A percentile compares a stretch with the other conserved stretches of the same genome.
Conservation (phyloP, 2,113 vertebrate genomes). For the Dipodomys ordii region DNA sequence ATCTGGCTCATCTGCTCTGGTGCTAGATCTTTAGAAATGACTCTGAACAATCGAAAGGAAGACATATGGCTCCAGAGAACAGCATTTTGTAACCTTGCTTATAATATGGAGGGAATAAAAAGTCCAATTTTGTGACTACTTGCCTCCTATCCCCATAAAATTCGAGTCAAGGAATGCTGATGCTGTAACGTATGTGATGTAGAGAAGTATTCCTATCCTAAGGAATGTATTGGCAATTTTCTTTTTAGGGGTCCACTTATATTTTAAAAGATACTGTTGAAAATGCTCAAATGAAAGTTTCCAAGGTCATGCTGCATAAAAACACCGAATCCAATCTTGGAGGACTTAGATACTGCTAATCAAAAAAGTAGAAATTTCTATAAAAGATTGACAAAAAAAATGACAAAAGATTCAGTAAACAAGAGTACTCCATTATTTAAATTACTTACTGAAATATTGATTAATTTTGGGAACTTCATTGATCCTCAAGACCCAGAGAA, state of each 20-base stretch:
- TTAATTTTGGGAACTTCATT: slow-evolving; percentile 32
- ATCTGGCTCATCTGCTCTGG: slow-evolving; percentile 78
- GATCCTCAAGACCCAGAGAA: slow-evolving; percentile 11
- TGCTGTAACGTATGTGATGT: neutral
- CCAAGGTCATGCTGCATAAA: neutral
- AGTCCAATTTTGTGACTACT: neutral
- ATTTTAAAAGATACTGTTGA: slow-evolving; percentile 64
- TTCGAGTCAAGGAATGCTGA: slow-evolving; percentile 38
- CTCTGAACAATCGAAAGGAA: slow-evolving; percentile 72
- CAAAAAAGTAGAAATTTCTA: neutral
- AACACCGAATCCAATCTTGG: slow-evolving; percentile 5
- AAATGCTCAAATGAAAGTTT: slow-evolving; percentile 56
- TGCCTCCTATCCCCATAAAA: slow-evolving; percentile 2
- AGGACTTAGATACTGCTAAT: neutral
- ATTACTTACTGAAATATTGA: neutral
- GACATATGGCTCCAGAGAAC: slow-evolving; percentile 73
- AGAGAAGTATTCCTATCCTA: slow-evolving; percentile 22
- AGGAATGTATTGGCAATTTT: slow-evolving; percentile 59
- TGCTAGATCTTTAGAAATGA: slow-evolving; percentile 78
- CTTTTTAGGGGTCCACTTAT: slow-evolving; percentile 13
- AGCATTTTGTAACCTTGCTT: slow-evolving; percentile 67
- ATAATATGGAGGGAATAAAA: slow-evolving; percentile 36
- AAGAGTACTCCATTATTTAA: slow-evolving; percentile 16
- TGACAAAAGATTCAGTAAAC: neutral
- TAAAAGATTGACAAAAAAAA: neutral